These are phyloP conservation scores for Trichoplax adhaerens DNA, from an alignment of 37 sponge, comb jelly and placozoan species.

Conservation along the genomic window DNA sequence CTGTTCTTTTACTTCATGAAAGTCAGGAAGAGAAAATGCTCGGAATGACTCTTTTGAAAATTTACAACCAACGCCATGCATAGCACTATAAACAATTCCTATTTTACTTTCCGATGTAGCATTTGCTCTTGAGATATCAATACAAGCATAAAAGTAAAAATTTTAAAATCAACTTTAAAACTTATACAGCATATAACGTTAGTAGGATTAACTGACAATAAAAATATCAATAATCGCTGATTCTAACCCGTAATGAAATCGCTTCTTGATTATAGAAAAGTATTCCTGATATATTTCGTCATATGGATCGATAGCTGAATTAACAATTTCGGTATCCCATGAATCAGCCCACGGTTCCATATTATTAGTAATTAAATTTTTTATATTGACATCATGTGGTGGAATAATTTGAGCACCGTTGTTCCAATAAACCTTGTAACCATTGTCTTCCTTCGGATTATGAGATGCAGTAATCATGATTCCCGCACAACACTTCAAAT, in stretches of 20 bases:
- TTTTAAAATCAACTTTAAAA: too few species aligned
- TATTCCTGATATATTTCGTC: constrained; percentile 37
- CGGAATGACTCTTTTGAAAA: constrained; percentile 49
- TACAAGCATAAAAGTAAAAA: too few species aligned
- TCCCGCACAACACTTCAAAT: constrained; percentile 54
- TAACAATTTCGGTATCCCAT: constrained; percentile 48
- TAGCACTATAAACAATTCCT: constrained; percentile 73
- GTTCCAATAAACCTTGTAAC: constrained; percentile 94
- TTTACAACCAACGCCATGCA: constrained; percentile 91
- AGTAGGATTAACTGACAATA: too few species aligned
- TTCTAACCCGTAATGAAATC: too few species aligned
- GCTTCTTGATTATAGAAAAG: constrained; percentile 3
- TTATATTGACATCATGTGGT: constrained; percentile 72
- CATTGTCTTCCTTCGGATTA: constrained; percentile 97
- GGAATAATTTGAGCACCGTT: constrained; percentile 96
- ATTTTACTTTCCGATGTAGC: neutral
- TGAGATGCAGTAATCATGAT: constrained; percentile 97
- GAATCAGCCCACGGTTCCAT: constrained; percentile 59
- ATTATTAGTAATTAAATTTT: constrained; percentile 38
- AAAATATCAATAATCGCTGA: too few species aligned
- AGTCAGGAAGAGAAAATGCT: constrained; percentile 44
- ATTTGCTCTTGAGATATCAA: neutral
- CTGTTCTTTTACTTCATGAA: constrained; percentile 67
- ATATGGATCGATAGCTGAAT: constrained; percentile 48
- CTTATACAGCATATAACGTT: too few species aligned